Base-by-base conservation (phyloP, 2,888 invertebrate species). In the Pammene fasciana region DNA sequence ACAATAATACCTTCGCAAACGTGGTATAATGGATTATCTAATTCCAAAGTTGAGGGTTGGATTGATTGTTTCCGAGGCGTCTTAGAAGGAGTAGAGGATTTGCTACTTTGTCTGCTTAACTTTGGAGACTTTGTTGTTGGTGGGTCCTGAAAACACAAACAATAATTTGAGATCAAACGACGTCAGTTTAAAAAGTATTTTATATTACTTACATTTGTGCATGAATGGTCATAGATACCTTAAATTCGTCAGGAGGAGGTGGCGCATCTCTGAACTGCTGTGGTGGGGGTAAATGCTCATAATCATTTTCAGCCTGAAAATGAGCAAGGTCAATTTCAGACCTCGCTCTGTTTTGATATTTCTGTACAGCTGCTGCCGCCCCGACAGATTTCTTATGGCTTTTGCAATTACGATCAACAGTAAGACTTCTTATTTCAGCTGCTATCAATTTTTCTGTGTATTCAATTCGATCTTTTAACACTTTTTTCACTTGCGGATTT, bases 201-300 rank as follows among this genome's bases (percentile, higher is more conserved):
- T n/a, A n/a, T n/a, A n/a, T n/a, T n/a, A n/a, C n/a, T 43, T 43
- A 43, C 7, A 11, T 38, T 7, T 38, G 0, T 38, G 38, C 9
- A 9, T 9, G 8, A 38, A 1, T 38, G 38, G 38, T 38, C 7
- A 9, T 38, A 1, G 6, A 77, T 86, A 92, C 93, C 88, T 89
- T 93, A 78, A 96, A 96, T 77, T 95, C 94, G 76, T 96, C 96
- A 0, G 96, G 96, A 9, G 96, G 96, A 50, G 96, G 95, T 18
- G 96, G 95, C 60, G 95, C 95, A 86, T 97, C 97, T 83, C 96
- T 94, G 80, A 97, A 97, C 87, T 97, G 96, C 80, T 96, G 96
- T 1, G 97, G 97, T 0, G 97, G 97, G 38, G 96, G 97, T 71
- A 96, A 93, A 79, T 96, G 95, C 76, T 96, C 96, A 79, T 96